These are phyloP conservation scores for Sitobion miscanthi DNA, from an alignment of 1,140 invertebrate species.

Conservation along the genomic window DNA sequence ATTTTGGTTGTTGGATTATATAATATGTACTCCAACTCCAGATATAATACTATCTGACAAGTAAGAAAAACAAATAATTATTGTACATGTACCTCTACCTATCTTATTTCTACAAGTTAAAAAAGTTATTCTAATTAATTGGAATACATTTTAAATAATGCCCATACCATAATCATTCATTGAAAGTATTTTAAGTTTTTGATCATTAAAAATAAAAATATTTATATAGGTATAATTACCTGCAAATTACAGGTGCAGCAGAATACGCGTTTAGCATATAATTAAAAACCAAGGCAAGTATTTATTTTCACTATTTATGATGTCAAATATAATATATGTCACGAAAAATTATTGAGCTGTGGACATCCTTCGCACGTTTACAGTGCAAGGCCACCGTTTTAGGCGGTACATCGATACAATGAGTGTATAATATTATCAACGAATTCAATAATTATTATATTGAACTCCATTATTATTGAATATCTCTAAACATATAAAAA, in stretches of 20 bases:
- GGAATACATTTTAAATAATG: not conserved
- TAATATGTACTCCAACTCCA: conserved; percentile 4
- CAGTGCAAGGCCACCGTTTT: not conserved
- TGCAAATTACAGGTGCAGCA: not conserved
- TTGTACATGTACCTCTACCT: not conserved
- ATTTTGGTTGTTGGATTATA: conserved; percentile 2
- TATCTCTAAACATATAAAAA: not conserved
- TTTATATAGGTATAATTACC: not conserved
- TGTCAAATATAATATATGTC: not conserved
- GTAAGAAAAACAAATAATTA: conserved; percentile 20
- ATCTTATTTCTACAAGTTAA: not conserved
- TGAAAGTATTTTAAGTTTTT: not conserved
- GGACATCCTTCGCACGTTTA: not conserved
- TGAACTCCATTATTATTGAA: not conserved
- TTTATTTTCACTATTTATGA: not conserved
- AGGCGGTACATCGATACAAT: not conserved
- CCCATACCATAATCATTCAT: not conserved
- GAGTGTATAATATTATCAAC: not conserved
- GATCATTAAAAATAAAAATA: conserved; percentile 15
- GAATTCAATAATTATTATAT: not conserved
- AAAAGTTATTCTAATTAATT: conserved; percentile 38
- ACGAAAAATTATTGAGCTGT: not conserved
- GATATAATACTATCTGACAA: conserved; percentile 27
- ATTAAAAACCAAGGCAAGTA: not conserved
- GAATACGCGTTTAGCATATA: not conserved